Conservation (phyloP, 1,140 invertebrate genomes). For the Formica exsecta region DNA sequence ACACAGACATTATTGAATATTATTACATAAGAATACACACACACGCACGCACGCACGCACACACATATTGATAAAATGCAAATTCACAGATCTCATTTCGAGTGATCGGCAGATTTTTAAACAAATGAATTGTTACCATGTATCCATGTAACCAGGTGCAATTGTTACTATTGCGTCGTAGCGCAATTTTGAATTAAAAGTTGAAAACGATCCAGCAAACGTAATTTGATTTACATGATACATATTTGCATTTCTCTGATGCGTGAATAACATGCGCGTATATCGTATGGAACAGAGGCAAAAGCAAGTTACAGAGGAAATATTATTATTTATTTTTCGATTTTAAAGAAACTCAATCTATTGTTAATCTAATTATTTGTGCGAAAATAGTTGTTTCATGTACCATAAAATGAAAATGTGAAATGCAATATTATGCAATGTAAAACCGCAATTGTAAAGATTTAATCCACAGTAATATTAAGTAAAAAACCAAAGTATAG, state of each 20-base stretch:
- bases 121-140: constrained; percentile 33
- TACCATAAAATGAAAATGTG: too few relatives aligned
- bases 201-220: constrained; percentile 50
- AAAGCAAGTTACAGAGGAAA: neutral
- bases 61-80: constrained; percentile 1
- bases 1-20: neutral
- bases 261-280: constrained; percentile 19
- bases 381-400: neutral
- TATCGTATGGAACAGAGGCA: neutral
- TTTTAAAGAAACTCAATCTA: constrained; percentile 20
- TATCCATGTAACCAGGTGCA: neutral
- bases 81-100: neutral
- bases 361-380: constrained; percentile 12
- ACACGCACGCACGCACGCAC: too few relatives aligned
- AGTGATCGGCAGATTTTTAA: constrained; percentile 16
- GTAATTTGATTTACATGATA: constrained; percentile 44
- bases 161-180: neutral
- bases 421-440: neutral
- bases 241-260: constrained; percentile 27
- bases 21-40: neutral
- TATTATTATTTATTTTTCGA: constrained; percentile 14
- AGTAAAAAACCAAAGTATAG: neutral
- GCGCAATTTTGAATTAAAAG: constrained; percentile 27
- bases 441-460: neutral
- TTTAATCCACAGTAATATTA: neutral